Evolutionary conservation across 2,797 vertebrate species (phyloP), one percentile per base, ranked within the genome.

Genomic region (Phrynocephalus forsythii): DNA sequence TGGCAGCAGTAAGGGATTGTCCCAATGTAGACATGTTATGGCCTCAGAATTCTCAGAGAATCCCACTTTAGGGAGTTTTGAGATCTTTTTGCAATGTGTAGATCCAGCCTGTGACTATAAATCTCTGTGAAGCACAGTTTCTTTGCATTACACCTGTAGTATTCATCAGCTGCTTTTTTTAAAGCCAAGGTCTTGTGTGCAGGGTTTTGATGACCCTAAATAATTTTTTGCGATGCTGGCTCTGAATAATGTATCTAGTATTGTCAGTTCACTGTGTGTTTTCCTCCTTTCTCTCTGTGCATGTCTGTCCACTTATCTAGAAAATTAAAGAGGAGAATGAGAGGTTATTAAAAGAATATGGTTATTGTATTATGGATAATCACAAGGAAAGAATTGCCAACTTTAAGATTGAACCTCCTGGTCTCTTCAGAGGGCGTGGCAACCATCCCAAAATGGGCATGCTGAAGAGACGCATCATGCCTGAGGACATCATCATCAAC

Each of bases 371-470:
- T 92, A 99, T 99, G 98, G 98, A 99, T 96, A 98, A 98, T 94
- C 98, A 99, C 96, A 98, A 97, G 95, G 98, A 99, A 92, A 97
- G 98, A 88, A 99, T 99, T 50, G 98, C 98, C 88, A 99, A 99
- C 96, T 99, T 99, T 86, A 98, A 98, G 93, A 99, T 99, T 80
- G 98, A 99, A 82, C 98, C 98, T 0, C 98, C 98, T 0, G 98
- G 98, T 78, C 97, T 99, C 69, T 99, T 99, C 95, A 96, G 98
- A 84, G 98, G 98, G 82, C 97, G 98, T 86, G 98, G 98, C 4
- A 98, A 99, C 96, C 98, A 99, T 91, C 98, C 98, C 5, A 99
- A 99, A 93, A 99, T 99, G 98, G 98, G 98, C 89, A 99, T 99
- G 98, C 92, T 99, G 93, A 99, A 99, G 93, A 97, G 98, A 48